Conservation (phyloP, 2,888 invertebrate species). For the Anagyrus pseudococci region DNA sequence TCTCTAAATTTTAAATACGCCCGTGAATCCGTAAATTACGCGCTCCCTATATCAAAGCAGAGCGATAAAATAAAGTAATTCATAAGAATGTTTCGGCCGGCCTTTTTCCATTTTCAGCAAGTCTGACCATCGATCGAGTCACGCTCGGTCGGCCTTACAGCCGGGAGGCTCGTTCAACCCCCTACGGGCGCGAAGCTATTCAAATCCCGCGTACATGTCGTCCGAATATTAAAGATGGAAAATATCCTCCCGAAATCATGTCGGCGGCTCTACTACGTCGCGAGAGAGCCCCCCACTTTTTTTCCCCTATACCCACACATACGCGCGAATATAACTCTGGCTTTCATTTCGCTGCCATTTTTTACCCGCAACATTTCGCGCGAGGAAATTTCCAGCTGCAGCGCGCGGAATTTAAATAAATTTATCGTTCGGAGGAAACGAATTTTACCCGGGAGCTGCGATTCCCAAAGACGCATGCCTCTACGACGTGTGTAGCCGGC, state of each 20-base stretch:
- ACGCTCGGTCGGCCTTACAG: background rate
- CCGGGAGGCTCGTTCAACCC: no score
- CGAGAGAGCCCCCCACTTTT: constrained; percentile 20
- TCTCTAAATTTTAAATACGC: background rate
- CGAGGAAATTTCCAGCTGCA: constrained; percentile 17
- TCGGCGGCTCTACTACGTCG: background rate
- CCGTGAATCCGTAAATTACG: background rate
- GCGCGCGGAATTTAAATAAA: constrained; percentile 36
- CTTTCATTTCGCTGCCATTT: constrained; percentile 14
- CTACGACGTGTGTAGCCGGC: no score
- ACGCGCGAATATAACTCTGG: constrained; percentile 10
- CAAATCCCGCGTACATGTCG: constrained; percentile 43
- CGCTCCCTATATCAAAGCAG: background rate
- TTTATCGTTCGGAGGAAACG: constrained; percentile 32
- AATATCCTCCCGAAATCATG: constrained; percentile 49
- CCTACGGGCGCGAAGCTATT: background rate
- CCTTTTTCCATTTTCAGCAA: background rate
- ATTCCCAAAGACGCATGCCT: constrained; percentile 36
- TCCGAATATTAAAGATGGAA: constrained; percentile 52
- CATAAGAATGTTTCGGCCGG: background rate
- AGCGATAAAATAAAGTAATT: background rate
- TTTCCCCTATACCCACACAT: background rate
- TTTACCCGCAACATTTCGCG: constrained; percentile 7
- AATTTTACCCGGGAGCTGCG: constrained; percentile 46
- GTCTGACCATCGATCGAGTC: constrained; percentile 7